A percentile compares a stretch with the other conserved stretches of the same genome.
Evolutionary conservation across 2,113 vertebrate genomes (phyloP).

Genomic region (Ageneiosus marmoratus): DNA sequence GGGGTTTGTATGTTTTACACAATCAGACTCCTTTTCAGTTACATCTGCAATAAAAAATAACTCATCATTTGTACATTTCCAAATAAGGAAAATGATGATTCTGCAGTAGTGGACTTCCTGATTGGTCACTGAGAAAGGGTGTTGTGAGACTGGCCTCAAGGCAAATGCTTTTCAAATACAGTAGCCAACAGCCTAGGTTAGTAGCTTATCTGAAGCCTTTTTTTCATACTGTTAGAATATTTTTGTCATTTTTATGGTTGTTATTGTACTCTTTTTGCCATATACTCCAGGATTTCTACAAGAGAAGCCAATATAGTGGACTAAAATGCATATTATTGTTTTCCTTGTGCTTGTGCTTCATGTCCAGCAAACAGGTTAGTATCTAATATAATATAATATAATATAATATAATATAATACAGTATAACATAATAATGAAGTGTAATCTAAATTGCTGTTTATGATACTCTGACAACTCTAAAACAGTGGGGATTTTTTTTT

Average conservation of each 20-base stretch:
- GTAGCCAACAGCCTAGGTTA: neutral
- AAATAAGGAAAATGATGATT: neutral
- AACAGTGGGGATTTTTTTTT: neutral
- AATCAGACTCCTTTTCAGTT: neutral
- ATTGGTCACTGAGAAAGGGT: neutral
- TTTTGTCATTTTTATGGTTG: neutral
- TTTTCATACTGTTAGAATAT: neutral
- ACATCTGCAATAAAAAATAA: neutral
- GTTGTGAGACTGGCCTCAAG: neutral
- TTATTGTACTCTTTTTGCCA: neutral
- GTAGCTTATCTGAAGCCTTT: neutral
- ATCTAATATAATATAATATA: neutral
- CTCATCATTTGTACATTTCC: neutral
- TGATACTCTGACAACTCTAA: neutral
- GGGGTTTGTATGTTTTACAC: neutral
- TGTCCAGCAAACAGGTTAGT: conserved; percentile 18
- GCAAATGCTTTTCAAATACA: neutral
- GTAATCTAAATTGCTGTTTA: neutral
- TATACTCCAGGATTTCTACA: conserved; percentile 7
- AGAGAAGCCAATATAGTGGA: neutral
- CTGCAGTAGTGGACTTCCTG: neutral
- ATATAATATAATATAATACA: neutral
- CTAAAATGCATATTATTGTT: neutral
- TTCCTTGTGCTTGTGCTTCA: conserved; percentile 2
- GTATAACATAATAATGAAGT: neutral